Evolutionary conservation across 2,797 vertebrate genomes (phyloP), one percentile per base, ranked within the genome.

Genomic region (Oryzias dopingdopingensis): DNA sequence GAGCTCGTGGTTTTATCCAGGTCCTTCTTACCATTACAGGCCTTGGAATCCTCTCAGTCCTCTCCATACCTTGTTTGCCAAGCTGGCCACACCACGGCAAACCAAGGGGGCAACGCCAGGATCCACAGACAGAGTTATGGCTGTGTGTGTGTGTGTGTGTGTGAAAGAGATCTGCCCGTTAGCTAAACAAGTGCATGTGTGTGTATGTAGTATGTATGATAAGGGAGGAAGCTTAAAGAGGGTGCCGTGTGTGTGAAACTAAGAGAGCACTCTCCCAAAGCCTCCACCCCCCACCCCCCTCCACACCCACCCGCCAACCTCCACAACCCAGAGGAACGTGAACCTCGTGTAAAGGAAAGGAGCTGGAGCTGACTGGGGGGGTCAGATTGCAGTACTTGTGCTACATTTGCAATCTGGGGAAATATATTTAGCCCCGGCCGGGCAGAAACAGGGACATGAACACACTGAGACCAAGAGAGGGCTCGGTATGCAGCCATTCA

Each of bases 341-440:
- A 88, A 88, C 86, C 90, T 66, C 75, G 86, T 84, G 84, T 71
- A 79, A 73, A 81, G 87, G 84, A 84, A 84, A 76, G 80, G 82
- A 84, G 81, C 78, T 10, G 46, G 61, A 62, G 67, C 80, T 49
- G 65, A 67, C 62, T 5, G 75, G 59, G 84, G 88, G 84, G 88
- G 82, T 92, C 91, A 54, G 86, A 91, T 93, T 93, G 90, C 92
- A 92, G 85, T 85, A 91, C 91, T 93, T 92, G 91, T 92, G 92
- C 91, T 93, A 92, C 91, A 93, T 92, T 91, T 91, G 91, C 92
- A 93, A 91, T 92, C 73, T 90, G 87, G 82, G 82, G 88, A 89
- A 89, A 89, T 93, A 92, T 92, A 92, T 91, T 92, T 93, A 92
- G 92, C 86, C 76, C 70, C 70, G 74, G 86, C 82, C 62, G 59